A percentile compares a stretch with the other conserved stretches of the same genome.
Conservation (phyloP, 2,113 vertebrate genomes). For the Pao palembangensis region DNA sequence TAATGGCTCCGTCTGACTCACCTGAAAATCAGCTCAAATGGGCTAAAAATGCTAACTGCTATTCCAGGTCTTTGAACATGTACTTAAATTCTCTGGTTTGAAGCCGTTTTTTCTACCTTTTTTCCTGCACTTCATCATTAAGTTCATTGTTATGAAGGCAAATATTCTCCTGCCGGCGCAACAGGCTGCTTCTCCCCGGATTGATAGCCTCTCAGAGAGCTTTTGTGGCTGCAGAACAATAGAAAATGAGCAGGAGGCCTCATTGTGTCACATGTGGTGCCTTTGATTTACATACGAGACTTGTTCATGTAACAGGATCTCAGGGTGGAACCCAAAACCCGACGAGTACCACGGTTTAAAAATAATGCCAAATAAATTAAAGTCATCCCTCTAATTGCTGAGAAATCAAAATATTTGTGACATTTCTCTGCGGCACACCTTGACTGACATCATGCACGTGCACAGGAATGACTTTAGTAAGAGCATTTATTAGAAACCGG, state of each 20-base stretch:
- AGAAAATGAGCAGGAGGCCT: constrained; percentile 73
- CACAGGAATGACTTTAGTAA: too few relatives aligned
- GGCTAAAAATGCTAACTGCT: too few relatives aligned
- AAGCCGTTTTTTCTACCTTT: background rate
- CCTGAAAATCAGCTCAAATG: too few relatives aligned
- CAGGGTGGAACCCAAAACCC: constrained; percentile 20
- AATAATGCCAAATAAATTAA: too few relatives aligned
- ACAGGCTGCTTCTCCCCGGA: constrained; percentile 59
- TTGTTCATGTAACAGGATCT: constrained; percentile 67
- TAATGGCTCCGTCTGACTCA: too few relatives aligned
- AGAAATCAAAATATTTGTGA: too few relatives aligned
- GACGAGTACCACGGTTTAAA: too few relatives aligned
- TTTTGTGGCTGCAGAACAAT: constrained; percentile 77
- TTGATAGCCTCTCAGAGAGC: constrained; percentile 67
- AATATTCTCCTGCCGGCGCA: constrained; percentile 55
- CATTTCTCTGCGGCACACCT: too few relatives aligned
- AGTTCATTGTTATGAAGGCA: background rate
- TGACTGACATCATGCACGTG: too few relatives aligned
- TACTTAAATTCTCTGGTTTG: background rate
- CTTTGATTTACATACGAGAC: constrained; percentile 75
- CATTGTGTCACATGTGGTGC: constrained; percentile 70
- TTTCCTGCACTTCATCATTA: background rate
- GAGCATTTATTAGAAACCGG: background rate
- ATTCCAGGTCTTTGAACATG: too few relatives aligned
- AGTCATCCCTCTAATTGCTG: too few relatives aligned